phyloP scores from a whole-genome alignment of 2,888 invertebrate genomes.

The Plagodis pulveraria region DNA sequence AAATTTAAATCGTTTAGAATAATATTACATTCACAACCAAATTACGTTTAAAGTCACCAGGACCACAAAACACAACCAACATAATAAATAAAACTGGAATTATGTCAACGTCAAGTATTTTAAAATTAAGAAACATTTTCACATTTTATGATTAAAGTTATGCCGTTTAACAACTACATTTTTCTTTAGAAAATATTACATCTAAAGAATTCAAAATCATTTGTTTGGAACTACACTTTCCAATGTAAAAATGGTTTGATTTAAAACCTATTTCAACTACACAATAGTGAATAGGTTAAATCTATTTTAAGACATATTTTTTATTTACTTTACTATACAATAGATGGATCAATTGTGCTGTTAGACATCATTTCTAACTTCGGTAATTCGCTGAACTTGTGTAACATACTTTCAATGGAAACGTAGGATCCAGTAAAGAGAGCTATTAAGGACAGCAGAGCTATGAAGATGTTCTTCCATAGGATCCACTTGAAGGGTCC shows the following conservation, averaged over 20 bases:
- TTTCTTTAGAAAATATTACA: too few relatives aligned
- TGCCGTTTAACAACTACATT: too few relatives aligned
- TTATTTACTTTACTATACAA: constrained; percentile 3
- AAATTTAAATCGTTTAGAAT: too few relatives aligned
- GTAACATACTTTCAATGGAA: constrained; percentile 66
- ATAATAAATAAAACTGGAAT: neutral
- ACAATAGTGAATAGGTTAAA: too few relatives aligned
- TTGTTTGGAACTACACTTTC: too few relatives aligned
- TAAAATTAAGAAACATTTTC: too few relatives aligned
- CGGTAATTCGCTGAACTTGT: constrained; percentile 48
- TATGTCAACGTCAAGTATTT: neutral
- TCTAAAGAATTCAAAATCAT: too few relatives aligned
- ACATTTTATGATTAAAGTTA: too few relatives aligned
- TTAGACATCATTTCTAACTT: constrained; percentile 17
- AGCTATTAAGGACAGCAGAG: constrained; percentile 64
- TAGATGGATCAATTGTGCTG: constrained; percentile 29
- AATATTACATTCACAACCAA: constrained; percentile 23
- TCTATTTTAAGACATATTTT: neutral
- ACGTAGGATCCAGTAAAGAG: constrained; percentile 72
- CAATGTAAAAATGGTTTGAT: too few relatives aligned
- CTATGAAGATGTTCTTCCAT: constrained; percentile 86
- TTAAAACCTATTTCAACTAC: too few relatives aligned
- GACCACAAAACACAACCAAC: constrained; percentile 20
- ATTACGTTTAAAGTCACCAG: constrained; percentile 25
- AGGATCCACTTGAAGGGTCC: constrained; percentile 88